Conservation (phyloP, 2,113 vertebrate species). For the Nyctereutes procyonoides region DNA sequence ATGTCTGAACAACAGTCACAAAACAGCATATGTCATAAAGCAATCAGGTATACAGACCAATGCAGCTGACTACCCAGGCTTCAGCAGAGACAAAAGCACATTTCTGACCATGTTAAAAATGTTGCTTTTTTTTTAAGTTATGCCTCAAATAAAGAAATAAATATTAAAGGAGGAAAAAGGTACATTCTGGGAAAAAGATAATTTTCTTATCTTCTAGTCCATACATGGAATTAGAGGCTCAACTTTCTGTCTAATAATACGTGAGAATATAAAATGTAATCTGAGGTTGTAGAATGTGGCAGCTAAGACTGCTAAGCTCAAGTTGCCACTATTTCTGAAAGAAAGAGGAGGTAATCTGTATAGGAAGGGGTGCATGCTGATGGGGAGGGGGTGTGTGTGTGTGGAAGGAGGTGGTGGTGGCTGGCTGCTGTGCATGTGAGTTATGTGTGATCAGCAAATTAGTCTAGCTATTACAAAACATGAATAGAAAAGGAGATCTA, state of each 20-base stretch:
- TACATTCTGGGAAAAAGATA: conserved; percentile 61
- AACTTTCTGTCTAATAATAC: neutral
- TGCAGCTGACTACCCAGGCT: conserved; percentile 24
- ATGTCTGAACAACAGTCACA: neutral
- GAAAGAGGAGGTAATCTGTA: conserved; percentile 70
- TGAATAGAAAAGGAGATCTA: conserved; percentile 77
- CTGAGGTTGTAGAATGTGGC: neutral
- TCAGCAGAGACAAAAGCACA: conserved; percentile 65
- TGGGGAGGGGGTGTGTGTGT: neutral
- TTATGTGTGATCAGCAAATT: conserved; percentile 54
- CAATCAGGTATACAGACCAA: neutral
- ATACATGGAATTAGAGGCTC: conserved; percentile 50
- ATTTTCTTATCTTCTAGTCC: conserved; percentile 48
- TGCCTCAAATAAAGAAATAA: conserved; percentile 58
- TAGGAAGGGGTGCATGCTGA: neutral
- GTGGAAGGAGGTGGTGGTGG: neutral
- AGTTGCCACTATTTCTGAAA: conserved; percentile 55
- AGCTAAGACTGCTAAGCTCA: neutral
- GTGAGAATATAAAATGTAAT: conserved; percentile 45
- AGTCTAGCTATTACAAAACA: conserved; percentile 76
- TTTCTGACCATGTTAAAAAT: conserved; percentile 50
- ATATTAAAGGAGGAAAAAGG: conserved; percentile 51
- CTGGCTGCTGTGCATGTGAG: neutral
- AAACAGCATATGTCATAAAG: neutral
- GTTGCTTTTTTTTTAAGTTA: conserved; percentile 54